phyloP scores from a whole-genome alignment of 1,140 invertebrate species.

The Neodiprion virginianus region DNA sequence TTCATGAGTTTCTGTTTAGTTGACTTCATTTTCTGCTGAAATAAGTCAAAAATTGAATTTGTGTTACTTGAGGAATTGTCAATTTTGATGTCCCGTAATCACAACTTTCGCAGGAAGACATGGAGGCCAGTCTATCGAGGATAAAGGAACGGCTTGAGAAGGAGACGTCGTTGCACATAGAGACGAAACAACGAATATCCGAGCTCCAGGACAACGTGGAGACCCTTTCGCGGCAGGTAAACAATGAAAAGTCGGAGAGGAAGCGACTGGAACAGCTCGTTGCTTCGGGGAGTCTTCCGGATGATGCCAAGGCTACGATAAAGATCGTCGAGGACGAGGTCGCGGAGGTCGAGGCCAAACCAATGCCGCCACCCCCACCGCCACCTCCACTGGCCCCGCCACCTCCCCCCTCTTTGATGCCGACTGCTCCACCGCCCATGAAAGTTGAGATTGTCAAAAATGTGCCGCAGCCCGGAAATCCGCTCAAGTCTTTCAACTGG shows the following conservation, averaged over 20 bases:
- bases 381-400: slow-evolving; percentile 70
- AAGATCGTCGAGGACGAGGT: slow-evolving; percentile 63
- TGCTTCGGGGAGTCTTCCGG: slow-evolving; percentile 87
- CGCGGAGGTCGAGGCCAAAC: slow-evolving; percentile 53
- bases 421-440: slow-evolving; percentile 65
- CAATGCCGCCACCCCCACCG: slow-evolving; percentile 58
- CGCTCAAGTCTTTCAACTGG: slow-evolving; percentile 98
- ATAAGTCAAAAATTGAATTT: too few relatives aligned
- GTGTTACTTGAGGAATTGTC: too few relatives aligned
- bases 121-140: slow-evolving; percentile 82
- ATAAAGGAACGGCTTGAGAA: slow-evolving; percentile 90
- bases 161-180: slow-evolving; percentile 85
- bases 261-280: slow-evolving; percentile 84
- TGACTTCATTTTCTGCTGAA: too few relatives aligned
- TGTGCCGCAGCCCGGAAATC: slow-evolving; percentile 88
- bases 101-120: slow-evolving; percentile 73
- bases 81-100: too few relatives aligned
- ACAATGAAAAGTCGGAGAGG: slow-evolving; percentile 82
- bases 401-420: slow-evolving; percentile 65
- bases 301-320: slow-evolving; percentile 83
- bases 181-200: slow-evolving; percentile 83
- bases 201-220: slow-evolving; percentile 67
- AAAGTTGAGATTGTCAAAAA: slow-evolving; percentile 69
- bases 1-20: slow-evolving; percentile 15
- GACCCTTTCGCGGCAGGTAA: slow-evolving; percentile 68